These are phyloP conservation scores for Lithophane leautieri DNA, from an alignment of 2,888 invertebrate genomes.

Conservation along the genomic window DNA sequence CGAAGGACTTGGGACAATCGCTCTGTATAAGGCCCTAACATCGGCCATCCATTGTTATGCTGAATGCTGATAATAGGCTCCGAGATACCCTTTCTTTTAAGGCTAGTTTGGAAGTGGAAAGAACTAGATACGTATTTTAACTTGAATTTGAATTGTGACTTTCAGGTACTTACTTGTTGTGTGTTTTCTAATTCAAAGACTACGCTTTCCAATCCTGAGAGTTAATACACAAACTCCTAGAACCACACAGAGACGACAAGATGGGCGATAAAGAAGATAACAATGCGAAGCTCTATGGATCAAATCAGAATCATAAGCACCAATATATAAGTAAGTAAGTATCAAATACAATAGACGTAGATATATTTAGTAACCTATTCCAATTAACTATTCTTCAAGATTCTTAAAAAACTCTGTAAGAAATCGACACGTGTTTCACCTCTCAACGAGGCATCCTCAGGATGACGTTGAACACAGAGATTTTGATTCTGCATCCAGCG, in stretches of 20 bases:
- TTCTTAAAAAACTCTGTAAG: too few relatives aligned
- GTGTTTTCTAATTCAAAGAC: neutral
- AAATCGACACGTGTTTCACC: too few relatives aligned
- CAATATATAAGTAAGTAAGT: conserved; percentile 9
- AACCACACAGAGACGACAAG: too few relatives aligned
- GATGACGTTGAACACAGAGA: too few relatives aligned
- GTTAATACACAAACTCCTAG: neutral
- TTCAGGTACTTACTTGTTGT: neutral
- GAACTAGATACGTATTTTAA: conserved; percentile 10
- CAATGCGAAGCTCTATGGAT: neutral
- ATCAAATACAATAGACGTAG: too few relatives aligned
- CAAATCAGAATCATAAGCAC: neutral
- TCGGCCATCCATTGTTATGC: conserved; percentile 53
- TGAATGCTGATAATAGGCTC: conserved; percentile 55
- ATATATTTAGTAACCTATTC: too few relatives aligned
- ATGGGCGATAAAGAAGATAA: neutral
- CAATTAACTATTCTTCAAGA: too few relatives aligned
- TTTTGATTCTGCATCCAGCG: too few relatives aligned
- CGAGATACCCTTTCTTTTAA: conserved; percentile 17
- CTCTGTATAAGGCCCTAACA: conserved; percentile 62
- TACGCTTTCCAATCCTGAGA: neutral
- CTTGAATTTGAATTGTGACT: neutral
- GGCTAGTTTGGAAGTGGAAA: neutral
- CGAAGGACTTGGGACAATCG: conserved; percentile 59
- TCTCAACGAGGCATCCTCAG: too few relatives aligned